These are phyloP conservation scores for Autographa gamma DNA, from an alignment of 2,888 invertebrate genomes.

Conservation along the genomic window DNA sequence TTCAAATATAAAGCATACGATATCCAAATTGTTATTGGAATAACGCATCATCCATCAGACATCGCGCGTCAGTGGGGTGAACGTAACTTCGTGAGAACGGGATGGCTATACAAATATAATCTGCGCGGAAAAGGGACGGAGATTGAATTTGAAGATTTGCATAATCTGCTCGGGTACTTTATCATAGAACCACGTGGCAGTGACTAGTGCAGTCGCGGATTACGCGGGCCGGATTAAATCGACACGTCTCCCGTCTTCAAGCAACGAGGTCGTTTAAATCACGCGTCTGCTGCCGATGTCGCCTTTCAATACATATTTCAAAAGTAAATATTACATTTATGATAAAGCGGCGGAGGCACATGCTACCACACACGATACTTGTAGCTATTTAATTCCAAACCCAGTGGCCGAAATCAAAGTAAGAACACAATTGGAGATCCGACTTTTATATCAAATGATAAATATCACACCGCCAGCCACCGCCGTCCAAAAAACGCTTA, in stretches of 20 bases:
- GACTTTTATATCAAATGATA: conserved; percentile 87
- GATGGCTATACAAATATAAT: conserved; percentile 62
- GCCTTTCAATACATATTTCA: conserved; percentile 50
- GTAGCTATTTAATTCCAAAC: conserved; percentile 60
- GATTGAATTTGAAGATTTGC: conserved; percentile 86
- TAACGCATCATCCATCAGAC: conserved; percentile 89
- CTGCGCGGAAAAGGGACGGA: conserved; percentile 71
- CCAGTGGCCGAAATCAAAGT: conserved; percentile 74
- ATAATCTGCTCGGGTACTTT: conserved; percentile 88
- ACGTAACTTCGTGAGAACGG: conserved; percentile 71
- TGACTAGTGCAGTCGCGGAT: conserved; percentile 88
- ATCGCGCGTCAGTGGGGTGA: conserved; percentile 82
- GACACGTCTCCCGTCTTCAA: conserved; percentile 65
- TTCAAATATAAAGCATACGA: conserved; percentile 85
- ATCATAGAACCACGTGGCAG: conserved; percentile 89
- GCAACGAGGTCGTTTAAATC: conserved; percentile 68
- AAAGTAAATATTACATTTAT: conserved; percentile 47
- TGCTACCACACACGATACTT: conserved; percentile 45
- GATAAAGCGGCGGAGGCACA: conserved; percentile 39
- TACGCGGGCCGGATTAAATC: conserved; percentile 83
- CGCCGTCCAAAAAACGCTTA: conserved; percentile 88
- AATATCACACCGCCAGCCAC: conserved; percentile 84
- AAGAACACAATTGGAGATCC: conserved; percentile 80
- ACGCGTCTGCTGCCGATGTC: conserved; percentile 62
- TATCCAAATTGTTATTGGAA: conserved; percentile 88